Percentiles rank a stretch among this genome's conserved stretches.
Conservation (phyloP, 2,113 vertebrate genomes). For the Bambusicola thoracicus region DNA sequence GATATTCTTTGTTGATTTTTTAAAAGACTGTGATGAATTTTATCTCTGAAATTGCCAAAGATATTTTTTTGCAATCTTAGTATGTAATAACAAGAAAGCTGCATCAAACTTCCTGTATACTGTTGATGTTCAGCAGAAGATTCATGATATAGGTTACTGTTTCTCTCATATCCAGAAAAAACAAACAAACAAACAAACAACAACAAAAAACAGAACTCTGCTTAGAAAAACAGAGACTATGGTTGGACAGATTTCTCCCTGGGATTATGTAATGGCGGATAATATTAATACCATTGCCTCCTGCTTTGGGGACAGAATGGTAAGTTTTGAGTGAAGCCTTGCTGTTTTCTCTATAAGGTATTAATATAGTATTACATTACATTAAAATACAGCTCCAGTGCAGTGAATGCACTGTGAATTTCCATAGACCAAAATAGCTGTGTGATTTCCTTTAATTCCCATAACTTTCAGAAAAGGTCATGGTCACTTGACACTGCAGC, state of each 20-base stretch:
- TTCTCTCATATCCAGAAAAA: not conserved
- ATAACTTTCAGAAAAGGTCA: constrained; percentile 3
- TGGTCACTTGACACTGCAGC: not conserved
- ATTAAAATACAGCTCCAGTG: not conserved
- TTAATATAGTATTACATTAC: not conserved
- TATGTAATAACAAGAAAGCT: not conserved
- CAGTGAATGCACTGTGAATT: not conserved
- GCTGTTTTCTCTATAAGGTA: not conserved
- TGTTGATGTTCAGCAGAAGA: fast-evolving
- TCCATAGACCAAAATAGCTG: not conserved
- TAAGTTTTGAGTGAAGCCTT: not conserved
- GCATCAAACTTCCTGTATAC: not conserved
- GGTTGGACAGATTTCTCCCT: not conserved
- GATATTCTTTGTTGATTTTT: not conserved
- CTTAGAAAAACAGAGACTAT: not conserved
- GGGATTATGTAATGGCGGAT: not conserved
- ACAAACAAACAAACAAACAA: too few relatives aligned
- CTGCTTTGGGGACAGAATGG: not conserved
- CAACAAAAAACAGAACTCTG: not conserved
- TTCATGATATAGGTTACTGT: not conserved
- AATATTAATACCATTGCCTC: not conserved
- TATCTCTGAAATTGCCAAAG: not conserved
- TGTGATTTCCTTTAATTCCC: constrained; percentile 12
- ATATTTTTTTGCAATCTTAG: not conserved
- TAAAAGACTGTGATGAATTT: not conserved